A percentile compares a stretch with the other conserved stretches of the same genome.
Evolutionary conservation across 2,797 vertebrate genomes (phyloP).

Genomic region (Sus cebifrons): DNA sequence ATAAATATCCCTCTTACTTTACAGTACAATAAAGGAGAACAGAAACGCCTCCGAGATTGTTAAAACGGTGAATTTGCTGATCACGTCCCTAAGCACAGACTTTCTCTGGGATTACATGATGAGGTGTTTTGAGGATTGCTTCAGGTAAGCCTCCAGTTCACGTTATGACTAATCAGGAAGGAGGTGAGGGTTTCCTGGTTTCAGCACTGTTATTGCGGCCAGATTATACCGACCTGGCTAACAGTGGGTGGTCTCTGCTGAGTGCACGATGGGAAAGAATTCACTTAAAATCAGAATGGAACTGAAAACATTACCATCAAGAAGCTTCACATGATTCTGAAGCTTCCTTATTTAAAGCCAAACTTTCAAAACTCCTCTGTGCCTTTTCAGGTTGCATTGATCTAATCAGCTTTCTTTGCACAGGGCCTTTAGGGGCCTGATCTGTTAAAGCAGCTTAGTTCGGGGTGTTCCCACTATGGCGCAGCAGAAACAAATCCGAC

Average conservation of each 20-base stretch:
- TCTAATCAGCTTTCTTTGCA: fast-evolving
- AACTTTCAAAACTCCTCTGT: not conserved
- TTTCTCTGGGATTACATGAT: constrained; percentile 99
- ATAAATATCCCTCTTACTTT: not conserved
- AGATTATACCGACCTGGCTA: not conserved
- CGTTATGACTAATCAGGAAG: not conserved
- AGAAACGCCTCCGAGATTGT: constrained; percentile 97
- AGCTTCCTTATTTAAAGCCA: not conserved
- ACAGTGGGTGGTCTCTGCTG: not conserved
- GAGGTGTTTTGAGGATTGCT: constrained; percentile 93
- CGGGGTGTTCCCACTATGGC: no score
- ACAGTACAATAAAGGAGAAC: constrained; percentile 97
- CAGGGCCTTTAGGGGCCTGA: not conserved
- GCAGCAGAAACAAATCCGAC: no score
- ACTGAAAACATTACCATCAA: not conserved
- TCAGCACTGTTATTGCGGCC: not conserved
- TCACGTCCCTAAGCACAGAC: constrained; percentile 95
- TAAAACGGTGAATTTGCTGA: constrained; percentile 96
- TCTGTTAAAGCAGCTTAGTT: not conserved
- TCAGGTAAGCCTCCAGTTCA: constrained; percentile 91
- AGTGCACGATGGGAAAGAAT: not conserved
- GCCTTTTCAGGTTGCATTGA: not conserved
- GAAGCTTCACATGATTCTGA: not conserved
- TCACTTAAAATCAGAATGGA: not conserved
- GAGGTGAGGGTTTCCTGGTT: not conserved